Evolutionary conservation across 2,797 vertebrate species (phyloP).

Genomic region (Spea hammondii): DNA sequence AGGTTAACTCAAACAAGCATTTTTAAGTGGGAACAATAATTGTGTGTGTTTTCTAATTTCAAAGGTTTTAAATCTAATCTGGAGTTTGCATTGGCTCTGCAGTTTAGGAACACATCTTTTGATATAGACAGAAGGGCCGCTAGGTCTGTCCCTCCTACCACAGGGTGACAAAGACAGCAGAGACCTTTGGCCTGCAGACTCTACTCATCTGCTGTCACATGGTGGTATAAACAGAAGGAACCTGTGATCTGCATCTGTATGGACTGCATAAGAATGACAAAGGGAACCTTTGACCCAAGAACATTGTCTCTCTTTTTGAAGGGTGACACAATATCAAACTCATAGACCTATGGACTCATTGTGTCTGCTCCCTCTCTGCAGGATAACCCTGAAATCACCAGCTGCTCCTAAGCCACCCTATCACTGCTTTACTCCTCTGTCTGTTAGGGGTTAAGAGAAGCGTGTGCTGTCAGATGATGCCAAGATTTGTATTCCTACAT

Average conservation of each 20-base stretch:
- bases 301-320: conserved; percentile 2
- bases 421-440: background rate
- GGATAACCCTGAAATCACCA: conserved; percentile 1
- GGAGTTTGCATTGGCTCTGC: background rate
- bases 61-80: conserved; percentile 18
- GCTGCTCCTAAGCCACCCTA: background rate
- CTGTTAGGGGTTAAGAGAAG: conserved; percentile 24
- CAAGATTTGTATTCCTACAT: conserved; percentile 27
- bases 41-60: background rate
- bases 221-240: conserved; percentile 13
- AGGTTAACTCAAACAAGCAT: too few species aligned
- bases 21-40: too few species aligned
- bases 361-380: background rate
- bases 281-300: conserved; percentile 26
- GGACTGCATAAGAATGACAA: background rate
- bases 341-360: background rate
- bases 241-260: background rate
- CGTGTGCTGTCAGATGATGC: conserved; percentile 2
- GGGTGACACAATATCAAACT: background rate
- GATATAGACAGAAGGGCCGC: background rate
- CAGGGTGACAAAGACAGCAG: conserved; percentile 7
- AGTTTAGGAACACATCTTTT: background rate
- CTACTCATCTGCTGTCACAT: conserved; percentile 18
- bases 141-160: background rate
- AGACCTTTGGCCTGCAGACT: conserved; percentile 34